These are phyloP conservation scores for Athalia rosae DNA, from an alignment of 2,888 invertebrate species.

Conservation along the genomic window DNA sequence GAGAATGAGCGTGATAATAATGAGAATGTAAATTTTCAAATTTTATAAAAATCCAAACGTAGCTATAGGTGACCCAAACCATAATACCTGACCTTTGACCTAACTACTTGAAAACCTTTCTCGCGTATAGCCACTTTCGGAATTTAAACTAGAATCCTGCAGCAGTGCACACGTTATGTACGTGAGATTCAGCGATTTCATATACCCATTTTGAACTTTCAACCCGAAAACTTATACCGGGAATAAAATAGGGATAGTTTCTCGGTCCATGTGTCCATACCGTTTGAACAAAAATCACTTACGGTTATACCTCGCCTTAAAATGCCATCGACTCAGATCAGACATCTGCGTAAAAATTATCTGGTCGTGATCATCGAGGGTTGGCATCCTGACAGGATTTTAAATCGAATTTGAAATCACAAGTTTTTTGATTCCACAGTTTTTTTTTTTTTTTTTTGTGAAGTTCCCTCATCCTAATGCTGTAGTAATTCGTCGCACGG, in stretches of 20 bases:
- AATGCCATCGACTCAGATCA: too few relatives aligned
- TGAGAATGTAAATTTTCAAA: background rate
- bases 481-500: constrained; percentile 14
- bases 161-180: background rate
- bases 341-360: constrained; percentile 15
- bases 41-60: too few relatives aligned
- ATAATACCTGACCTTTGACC: background rate
- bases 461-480: constrained; percentile 35
- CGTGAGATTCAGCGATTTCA: background rate
- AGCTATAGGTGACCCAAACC: too few relatives aligned
- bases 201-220: background rate
- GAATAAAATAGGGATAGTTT: too few relatives aligned
- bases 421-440: too few relatives aligned
- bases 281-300: too few relatives aligned
- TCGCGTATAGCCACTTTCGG: constrained; percentile 11
- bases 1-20: background rate
- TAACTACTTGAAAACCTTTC: constrained; percentile 30
- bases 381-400: constrained; percentile 22
- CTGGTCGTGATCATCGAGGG: background rate
- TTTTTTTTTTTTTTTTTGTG: constrained; percentile 8
- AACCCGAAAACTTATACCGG: too few relatives aligned
- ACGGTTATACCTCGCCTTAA: too few relatives aligned
- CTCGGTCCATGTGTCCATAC: too few relatives aligned
- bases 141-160: background rate
- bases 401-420: constrained; percentile 28